phyloP scores from a whole-genome alignment of 2,797 vertebrate genomes.

The Sebastes steindachneri region DNA sequence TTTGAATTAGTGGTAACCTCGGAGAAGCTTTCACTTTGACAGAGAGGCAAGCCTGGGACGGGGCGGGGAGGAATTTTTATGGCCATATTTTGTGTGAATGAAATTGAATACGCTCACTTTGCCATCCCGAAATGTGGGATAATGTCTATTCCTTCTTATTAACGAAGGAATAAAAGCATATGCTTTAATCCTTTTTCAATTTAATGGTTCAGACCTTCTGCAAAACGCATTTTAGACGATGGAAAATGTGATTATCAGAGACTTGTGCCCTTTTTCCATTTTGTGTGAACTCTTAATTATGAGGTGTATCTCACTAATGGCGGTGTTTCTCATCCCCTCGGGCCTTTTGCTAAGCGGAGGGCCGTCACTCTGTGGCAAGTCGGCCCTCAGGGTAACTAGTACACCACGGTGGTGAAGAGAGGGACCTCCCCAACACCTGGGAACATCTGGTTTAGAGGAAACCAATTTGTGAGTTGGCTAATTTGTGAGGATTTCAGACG shows the following conservation, averaged over 20 bases:
- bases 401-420: neutral
- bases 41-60: slow-evolving; percentile 1
- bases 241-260: slow-evolving; percentile 30
- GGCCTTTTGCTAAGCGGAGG: slow-evolving; percentile 4
- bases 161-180: slow-evolving; percentile 11
- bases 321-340: neutral
- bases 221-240: slow-evolving; percentile 13
- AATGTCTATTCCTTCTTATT: slow-evolving; percentile 51
- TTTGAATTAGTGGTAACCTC: slow-evolving; percentile 66
- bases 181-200: neutral
- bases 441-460: slow-evolving; percentile 54
- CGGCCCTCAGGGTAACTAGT: slow-evolving; percentile 7
- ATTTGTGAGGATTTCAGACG: slow-evolving; percentile 5
- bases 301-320: slow-evolving; percentile 16
- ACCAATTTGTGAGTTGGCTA: slow-evolving; percentile 34
- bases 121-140: slow-evolving; percentile 49
- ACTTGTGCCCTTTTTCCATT: slow-evolving; percentile 2
- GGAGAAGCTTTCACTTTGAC: slow-evolving; percentile 69
- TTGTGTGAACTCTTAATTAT: slow-evolving; percentile 28
- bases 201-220: slow-evolving; percentile 23
- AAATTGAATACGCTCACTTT: slow-evolving; percentile 49
- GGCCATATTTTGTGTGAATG: slow-evolving; percentile 47
- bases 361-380: neutral
- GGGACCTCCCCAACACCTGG: slow-evolving; percentile 45
- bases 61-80: slow-evolving; percentile 51